phyloP scores from a whole-genome alignment of 1,140 invertebrate species.

The Sminthurides bifidus region DNA sequence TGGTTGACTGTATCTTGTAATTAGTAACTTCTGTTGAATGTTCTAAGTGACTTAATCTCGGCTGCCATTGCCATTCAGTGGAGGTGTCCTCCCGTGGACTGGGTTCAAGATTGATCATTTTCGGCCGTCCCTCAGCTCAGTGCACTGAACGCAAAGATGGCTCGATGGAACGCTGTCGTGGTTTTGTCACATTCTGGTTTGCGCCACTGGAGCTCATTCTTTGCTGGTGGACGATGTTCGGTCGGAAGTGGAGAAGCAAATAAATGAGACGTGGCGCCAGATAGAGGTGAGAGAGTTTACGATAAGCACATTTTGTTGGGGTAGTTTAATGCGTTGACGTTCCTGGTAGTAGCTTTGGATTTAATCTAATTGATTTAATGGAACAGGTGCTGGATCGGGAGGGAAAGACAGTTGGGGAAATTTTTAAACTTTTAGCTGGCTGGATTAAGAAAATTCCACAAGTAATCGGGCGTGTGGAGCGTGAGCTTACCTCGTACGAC shows the following conservation, averaged over 20 bases:
- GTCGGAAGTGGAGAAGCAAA: slow-evolving; percentile 8
- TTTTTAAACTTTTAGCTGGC: slow-evolving; percentile 16
- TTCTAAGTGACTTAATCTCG: neutral
- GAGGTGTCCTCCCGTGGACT: no score
- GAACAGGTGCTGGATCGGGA: slow-evolving; percentile 11
- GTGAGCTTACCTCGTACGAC: slow-evolving; percentile 21
- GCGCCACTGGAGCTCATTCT: neutral
- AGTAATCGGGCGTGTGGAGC: slow-evolving; percentile 21
- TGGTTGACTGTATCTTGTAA: no score
- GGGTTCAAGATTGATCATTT: no score
- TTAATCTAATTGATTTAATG: neutral
- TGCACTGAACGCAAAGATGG: neutral
- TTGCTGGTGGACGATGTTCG: slow-evolving; percentile 19
- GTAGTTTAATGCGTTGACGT: no score
- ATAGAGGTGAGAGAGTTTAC: slow-evolving; percentile 19
- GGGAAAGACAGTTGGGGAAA: slow-evolving; percentile 12
- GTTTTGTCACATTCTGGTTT: neutral
- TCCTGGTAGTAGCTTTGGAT: neutral
- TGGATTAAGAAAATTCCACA: slow-evolving; percentile 16
- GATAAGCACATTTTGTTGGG: neutral
- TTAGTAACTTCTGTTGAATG: neutral
- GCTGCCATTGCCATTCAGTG: neutral
- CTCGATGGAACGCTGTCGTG: neutral
- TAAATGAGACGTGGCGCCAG: slow-evolving; percentile 18
- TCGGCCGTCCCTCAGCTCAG: neutral